A percentile compares a stretch with the other conserved stretches of the same genome.
These are phyloP conservation scores for Pinctada fucata DNA, from an alignment of 2,888 invertebrate genomes.

Conservation along the genomic window DNA sequence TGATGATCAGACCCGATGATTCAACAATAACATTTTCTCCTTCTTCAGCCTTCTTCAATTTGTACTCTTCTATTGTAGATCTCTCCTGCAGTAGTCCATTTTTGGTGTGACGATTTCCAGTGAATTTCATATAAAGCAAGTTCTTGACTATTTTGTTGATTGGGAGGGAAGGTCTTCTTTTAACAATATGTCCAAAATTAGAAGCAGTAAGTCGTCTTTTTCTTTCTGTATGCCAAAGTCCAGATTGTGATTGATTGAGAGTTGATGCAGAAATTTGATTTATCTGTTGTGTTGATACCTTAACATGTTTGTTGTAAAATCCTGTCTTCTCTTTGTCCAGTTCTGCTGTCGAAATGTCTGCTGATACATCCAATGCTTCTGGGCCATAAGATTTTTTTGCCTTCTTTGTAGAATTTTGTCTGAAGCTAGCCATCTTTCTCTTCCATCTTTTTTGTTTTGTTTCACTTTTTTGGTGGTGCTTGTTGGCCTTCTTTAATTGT, in stretches of 20 bases:
- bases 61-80: slow-evolving; percentile 9
- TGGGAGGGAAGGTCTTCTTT: not conserved
- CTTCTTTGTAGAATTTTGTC: not conserved
- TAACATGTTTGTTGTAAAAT: not conserved
- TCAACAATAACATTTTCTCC: not conserved
- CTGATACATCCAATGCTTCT: not conserved
- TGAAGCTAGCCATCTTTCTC: not conserved
- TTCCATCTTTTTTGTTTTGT: not conserved
- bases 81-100: slow-evolving; percentile 15
- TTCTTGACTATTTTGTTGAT: not conserved
- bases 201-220: slow-evolving; percentile 5
- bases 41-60: slow-evolving; percentile 5
- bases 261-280: not conserved
- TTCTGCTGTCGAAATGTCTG: not conserved
- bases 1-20: not conserved
- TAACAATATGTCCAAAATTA: slow-evolving; percentile 1
- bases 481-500: not conserved
- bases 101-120: not conserved
- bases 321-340: not conserved
- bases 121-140: not conserved
- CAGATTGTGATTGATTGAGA: not conserved
- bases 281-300: not conserved
- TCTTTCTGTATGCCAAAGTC: slow-evolving; percentile 13
- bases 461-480: not conserved
- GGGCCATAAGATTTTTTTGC: not conserved